Conservation (phyloP, 2,888 invertebrate species). For the Fissipunctia ypsillon region DNA sequence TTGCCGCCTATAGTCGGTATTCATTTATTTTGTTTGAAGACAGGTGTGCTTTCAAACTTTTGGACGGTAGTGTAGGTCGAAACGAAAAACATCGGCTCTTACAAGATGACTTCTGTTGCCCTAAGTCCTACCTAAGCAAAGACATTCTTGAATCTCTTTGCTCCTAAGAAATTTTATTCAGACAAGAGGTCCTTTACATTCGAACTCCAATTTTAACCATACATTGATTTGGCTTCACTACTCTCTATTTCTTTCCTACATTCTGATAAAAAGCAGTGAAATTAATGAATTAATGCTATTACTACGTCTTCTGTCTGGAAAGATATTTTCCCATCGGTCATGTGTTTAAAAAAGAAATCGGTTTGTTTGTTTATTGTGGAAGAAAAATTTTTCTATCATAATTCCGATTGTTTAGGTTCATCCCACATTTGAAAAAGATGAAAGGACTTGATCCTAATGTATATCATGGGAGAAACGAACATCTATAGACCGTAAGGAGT, state of each 20-base stretch:
- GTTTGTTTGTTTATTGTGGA: background rate
- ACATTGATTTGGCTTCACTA: slow-evolving; percentile 5
- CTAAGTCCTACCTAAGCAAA: background rate
- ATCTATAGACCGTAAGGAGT: too few relatives aligned
- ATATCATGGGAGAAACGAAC: too few relatives aligned
- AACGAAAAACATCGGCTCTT: too few relatives aligned
- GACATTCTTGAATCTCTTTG: background rate
- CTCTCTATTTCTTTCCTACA: background rate
- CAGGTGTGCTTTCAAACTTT: too few relatives aligned
- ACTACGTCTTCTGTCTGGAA: slow-evolving; percentile 13
- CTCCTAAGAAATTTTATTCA: background rate
- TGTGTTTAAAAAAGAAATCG: background rate
- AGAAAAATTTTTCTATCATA: background rate
- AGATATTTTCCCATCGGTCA: slow-evolving; percentile 17
- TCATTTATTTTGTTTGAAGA: too few relatives aligned
- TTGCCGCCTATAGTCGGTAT: too few relatives aligned
- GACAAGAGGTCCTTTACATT: background rate
- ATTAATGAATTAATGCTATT: slow-evolving; percentile 6
- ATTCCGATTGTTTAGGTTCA: background rate
- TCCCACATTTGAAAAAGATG: background rate
- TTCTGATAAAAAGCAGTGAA: background rate
- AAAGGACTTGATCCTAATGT: background rate
- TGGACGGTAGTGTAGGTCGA: too few relatives aligned
- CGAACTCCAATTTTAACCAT: background rate
- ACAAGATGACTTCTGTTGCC: too few relatives aligned